Base-by-base conservation (phyloP, 2,113 vertebrate genomes). In the Lasiurus borealis region DNA sequence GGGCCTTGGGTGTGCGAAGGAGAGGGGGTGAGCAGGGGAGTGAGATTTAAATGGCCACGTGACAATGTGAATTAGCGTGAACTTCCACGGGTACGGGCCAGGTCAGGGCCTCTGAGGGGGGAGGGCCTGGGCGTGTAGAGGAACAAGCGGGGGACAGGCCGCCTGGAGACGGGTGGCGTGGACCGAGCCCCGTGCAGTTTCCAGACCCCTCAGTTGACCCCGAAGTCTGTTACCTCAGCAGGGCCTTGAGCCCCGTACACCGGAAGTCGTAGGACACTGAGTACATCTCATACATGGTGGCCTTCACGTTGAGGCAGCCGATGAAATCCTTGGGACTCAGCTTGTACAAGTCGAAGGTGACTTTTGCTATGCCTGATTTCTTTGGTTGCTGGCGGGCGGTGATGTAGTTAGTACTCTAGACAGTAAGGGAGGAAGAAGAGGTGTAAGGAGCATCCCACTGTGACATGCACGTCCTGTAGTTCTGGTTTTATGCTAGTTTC, bases 1-100 rank as follows among this genome's bases (percentile, higher is more conserved):
- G 18, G 10, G 18, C 62, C 36, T 18, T 18, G 14, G 71, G 48
- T 19, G 8, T 66, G 66, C 23, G 4, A 69, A 34, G 68, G 59
- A 23, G 25, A 25, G 10, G 3, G 3, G 59, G 23, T 62, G 25
- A 27, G 59, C 59, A 2, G 57, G 9, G 57, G 59, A 25, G 25
- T 98, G 98, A 99, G 99, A 98, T 98, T 97, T 97, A 97, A 98
- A 98, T 98, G 98, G 98, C 99, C 99, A 99, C 99, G 98, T 98
- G 98, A 98, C 72, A 76, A 98, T 98, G 98, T 98, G 98, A 98
- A 91, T 99, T 98, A 98, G 93, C 97, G 98, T 99, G 98, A 97
- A 97, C 99, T 99, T 99, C 99, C 99, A 97, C 97, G 98, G 52
- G 48, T 98, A 29, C 19, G 0, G 0, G 6, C 40, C 57, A 3